These are phyloP conservation scores for Strix uralensis DNA, from an alignment of 2,113 vertebrate genomes.

Conservation along the genomic window DNA sequence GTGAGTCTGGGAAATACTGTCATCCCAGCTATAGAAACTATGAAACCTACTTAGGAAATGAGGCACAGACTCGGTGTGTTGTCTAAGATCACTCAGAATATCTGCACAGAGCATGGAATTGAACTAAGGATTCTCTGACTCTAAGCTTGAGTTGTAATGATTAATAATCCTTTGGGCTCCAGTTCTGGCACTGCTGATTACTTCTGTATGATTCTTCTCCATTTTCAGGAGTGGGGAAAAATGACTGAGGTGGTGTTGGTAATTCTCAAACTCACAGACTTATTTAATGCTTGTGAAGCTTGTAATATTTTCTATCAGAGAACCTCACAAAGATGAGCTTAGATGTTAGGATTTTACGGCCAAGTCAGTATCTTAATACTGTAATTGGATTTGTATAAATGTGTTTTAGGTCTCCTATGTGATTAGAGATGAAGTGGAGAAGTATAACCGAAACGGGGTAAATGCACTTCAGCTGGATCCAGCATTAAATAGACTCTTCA, in stretches of 20 bases:
- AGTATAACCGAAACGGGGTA: constrained; percentile 95
- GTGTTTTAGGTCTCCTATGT: constrained; percentile 92
- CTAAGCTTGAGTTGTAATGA: background rate
- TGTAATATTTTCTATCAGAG: background rate
- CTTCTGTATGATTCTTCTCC: background rate
- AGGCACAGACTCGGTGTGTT: background rate
- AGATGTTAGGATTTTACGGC: background rate
- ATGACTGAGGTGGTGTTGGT: background rate
- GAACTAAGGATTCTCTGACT: background rate
- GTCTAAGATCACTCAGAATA: background rate
- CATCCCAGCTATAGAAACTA: background rate
- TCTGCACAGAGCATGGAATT: background rate
- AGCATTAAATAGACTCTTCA: constrained; percentile 93
- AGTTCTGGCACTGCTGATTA: background rate
- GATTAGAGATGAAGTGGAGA: constrained; percentile 98
- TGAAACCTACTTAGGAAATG: background rate
- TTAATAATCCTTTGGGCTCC: background rate
- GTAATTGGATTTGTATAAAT: constrained; percentile 25
- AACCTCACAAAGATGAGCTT: background rate
- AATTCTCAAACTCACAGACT: background rate
- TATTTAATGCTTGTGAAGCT: background rate
- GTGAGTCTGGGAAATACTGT: background rate
- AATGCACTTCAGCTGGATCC: constrained; percentile 97
- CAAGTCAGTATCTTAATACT: background rate
- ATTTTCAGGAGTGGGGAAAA: rapidly evolving